Percentiles rank a stretch among this genome's conserved stretches.
Evolutionary conservation across 2,888 invertebrate genomes (phyloP).

Genomic region (Athetis lepigone): DNA sequence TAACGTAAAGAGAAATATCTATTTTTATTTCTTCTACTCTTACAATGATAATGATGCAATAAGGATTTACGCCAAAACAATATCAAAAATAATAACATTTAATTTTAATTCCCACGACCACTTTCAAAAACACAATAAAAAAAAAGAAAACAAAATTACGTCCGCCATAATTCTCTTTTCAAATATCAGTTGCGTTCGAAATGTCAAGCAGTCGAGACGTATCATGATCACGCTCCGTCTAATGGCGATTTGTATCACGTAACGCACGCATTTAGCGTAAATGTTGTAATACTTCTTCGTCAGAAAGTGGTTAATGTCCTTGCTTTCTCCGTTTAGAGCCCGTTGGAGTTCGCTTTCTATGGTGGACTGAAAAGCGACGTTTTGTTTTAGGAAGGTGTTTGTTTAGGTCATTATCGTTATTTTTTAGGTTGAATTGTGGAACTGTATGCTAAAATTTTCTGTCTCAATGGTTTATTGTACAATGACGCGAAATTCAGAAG

Average conservation of each 20-base stretch:
- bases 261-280: constrained; percentile 58
- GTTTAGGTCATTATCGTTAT: constrained; percentile 21
- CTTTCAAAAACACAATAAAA: constrained; percentile 43
- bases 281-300: constrained; percentile 54
- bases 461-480: no score
- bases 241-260: constrained; percentile 49
- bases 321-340: constrained; percentile 68
- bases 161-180: constrained; percentile 25
- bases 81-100: constrained; percentile 35
- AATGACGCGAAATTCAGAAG: no score
- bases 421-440: neutral
- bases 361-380: constrained; percentile 30
- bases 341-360: constrained; percentile 51
- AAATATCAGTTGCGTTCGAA: constrained; percentile 45
- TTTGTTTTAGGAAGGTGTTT: constrained; percentile 20
- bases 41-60: constrained; percentile 4
- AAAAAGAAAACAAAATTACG: constrained; percentile 46
- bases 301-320: constrained; percentile 53
- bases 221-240: constrained; percentile 17
- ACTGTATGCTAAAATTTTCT: neutral
- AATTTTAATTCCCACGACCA: constrained; percentile 44
- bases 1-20: neutral
- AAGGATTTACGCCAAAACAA: constrained; percentile 24
- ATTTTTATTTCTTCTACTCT: constrained; percentile 14
- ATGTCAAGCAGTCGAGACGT: constrained; percentile 48